Conservation (phyloP, 1,140 invertebrate species). For the Antheraea pernyi region DNA sequence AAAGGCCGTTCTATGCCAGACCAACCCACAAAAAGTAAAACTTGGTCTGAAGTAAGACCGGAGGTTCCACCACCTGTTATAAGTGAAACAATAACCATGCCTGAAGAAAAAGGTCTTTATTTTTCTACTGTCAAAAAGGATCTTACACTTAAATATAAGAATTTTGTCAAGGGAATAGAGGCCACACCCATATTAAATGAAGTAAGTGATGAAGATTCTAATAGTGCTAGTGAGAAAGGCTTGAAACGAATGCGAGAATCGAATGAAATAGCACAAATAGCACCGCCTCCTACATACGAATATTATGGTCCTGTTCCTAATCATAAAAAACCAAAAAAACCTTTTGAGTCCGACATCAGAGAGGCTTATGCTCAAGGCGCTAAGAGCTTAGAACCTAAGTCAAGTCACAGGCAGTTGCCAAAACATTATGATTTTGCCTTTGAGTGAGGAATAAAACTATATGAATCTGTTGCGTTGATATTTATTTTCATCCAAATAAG, state of each 20-base stretch:
- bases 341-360: slow-evolving; percentile 74
- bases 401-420: slow-evolving; percentile 43
- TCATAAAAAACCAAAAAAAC: slow-evolving; percentile 49
- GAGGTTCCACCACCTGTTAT: slow-evolving; percentile 53
- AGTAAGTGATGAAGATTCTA: slow-evolving; percentile 53
- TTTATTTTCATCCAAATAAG: slow-evolving; percentile 22
- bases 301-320: slow-evolving; percentile 80
- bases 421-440: slow-evolving; percentile 68
- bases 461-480: slow-evolving; percentile 3
- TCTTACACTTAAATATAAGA: slow-evolving; percentile 47
- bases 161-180: slow-evolving; percentile 58
- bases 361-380: slow-evolving; percentile 85
- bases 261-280: slow-evolving; percentile 82
- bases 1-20: slow-evolving; percentile 43
- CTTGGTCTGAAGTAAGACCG: slow-evolving; percentile 69
- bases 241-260: slow-evolving; percentile 50
- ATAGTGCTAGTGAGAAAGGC: slow-evolving; percentile 24
- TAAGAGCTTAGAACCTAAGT: slow-evolving; percentile 80
- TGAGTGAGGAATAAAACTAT: slow-evolving; percentile 43
- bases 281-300: slow-evolving; percentile 83
- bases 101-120: slow-evolving; percentile 57
- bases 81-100: slow-evolving; percentile 35
- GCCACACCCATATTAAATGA: slow-evolving; percentile 76
- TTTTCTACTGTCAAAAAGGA: slow-evolving; percentile 43
- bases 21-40: slow-evolving; percentile 30